Evolutionary conservation across 2,113 vertebrate genomes (phyloP).

Genomic region (Syngnathoides biaculeatus): DNA sequence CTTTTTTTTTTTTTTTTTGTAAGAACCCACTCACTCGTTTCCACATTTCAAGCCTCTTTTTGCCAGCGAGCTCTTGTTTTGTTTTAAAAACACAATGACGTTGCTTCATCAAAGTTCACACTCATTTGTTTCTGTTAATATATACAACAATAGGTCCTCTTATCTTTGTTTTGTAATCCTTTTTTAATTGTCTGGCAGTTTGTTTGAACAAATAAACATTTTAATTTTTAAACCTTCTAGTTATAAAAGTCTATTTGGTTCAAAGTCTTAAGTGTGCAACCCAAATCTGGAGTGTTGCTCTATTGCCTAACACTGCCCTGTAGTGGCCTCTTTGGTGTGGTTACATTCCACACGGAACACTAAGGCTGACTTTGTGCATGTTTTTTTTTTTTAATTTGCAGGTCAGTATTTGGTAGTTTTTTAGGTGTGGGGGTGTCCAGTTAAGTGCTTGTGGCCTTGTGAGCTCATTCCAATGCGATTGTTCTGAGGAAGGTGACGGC

Average conservation of each 20-base stretch:
- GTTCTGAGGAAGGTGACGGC: not conserved
- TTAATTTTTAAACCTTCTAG: constrained; percentile 77
- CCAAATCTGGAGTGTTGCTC: not conserved
- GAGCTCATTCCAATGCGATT: not conserved
- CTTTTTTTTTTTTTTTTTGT: too few relatives aligned
- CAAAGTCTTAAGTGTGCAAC: constrained; percentile 19
- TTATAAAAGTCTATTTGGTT: constrained; percentile 34
- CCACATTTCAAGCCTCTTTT: constrained; percentile 76
- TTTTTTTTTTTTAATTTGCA: not conserved
- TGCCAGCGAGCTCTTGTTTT: constrained; percentile 82
- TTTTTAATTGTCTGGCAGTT: constrained; percentile 86
- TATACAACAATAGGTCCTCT: constrained; percentile 76
- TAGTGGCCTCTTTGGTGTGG: constrained; percentile 5
- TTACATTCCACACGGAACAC: constrained; percentile 1
- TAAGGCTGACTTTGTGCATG: not conserved
- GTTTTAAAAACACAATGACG: constrained; percentile 85
- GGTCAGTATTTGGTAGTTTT: not conserved
- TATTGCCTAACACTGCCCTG: constrained; percentile 16
- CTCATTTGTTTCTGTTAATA: constrained; percentile 75
- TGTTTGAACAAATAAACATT: constrained; percentile 95
- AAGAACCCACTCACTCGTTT: constrained; percentile 61
- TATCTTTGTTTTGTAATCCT: constrained; percentile 85
- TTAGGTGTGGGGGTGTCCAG: too few relatives aligned
- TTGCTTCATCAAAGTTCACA: constrained; percentile 74
- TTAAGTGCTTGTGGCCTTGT: not conserved